Base-by-base conservation (phyloP, 2,113 vertebrate species). In the Syngnathus scovelli region DNA sequence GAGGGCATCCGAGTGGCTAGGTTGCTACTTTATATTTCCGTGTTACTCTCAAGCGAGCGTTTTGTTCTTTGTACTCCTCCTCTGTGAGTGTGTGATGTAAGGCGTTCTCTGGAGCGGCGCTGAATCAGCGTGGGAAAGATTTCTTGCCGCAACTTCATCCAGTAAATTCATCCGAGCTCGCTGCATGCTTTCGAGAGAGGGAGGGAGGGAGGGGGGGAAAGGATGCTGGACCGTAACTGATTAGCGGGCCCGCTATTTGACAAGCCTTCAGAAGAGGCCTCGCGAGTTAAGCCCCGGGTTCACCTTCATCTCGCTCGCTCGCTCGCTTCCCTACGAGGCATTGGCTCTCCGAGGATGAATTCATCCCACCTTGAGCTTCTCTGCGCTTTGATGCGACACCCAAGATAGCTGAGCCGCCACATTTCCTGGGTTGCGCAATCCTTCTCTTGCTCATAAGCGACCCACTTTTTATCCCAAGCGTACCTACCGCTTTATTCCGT, bases 51-150 rank as follows among this genome's bases (percentile, higher is more conserved):
- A 49, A 73, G 68, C 70, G 61, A 71, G 70, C 36, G n/a, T 61
- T 73, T 68, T 54, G 49, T 43, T 65, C 48, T 52, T 48, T 48
- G 46, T 48, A 48, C 15, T 55, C 56, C 49, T 71, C 66, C 66
- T 56, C 66, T 6, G 7, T 19, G 19, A n/a, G 46, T 16, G 15
- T 81, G 74, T 84, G 73, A 81, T 73, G 58, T 77, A 75, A 62
- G 7, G 38, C 71, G 82, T 85, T 78, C 79, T 85, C 76, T 71
- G 15, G 76, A 81, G 78, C 75, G 37, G 60, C 61, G 83, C 84
- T 88, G 84, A 86, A 77, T 88, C 85, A 84, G 87, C 81, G 80
- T 81, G 75, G 77, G 75, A 85, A 85, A 65, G 51, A 76, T 69
- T 68, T 78, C 82, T 61, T 80, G 78, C 83, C 80, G 86, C 77